A percentile compares a stretch with the other conserved stretches of the same genome.
Evolutionary conservation across 2,797 vertebrate genomes (phyloP).

Genomic region (Denticeps clupeoides): DNA sequence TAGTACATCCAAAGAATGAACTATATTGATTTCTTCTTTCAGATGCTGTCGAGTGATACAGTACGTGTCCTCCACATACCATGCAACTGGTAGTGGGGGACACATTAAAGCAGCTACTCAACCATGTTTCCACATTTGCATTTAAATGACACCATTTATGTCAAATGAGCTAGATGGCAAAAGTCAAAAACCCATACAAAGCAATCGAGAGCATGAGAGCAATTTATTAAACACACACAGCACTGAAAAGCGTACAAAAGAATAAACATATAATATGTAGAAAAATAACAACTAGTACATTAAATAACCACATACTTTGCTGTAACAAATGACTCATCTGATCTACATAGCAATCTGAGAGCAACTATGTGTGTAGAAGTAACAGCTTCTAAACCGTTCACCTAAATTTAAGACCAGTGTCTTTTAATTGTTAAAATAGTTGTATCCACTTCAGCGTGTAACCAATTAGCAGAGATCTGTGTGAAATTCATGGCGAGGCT

Average conservation of each 20-base stretch:
- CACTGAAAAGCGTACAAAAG: slow-evolving; percentile 40
- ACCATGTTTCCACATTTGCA: too few relatives aligned
- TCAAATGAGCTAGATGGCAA: neutral
- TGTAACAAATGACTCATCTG: slow-evolving; percentile 28
- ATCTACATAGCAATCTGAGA: slow-evolving; percentile 11
- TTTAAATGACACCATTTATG: neutral
- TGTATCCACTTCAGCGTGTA: neutral
- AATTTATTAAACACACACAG: slow-evolving; percentile 36
- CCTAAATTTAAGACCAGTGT: neutral
- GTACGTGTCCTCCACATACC: too few relatives aligned
- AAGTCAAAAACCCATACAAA: neutral
- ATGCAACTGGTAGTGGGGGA: too few relatives aligned
- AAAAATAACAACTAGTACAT: slow-evolving; percentile 27
- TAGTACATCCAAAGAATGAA: too few relatives aligned
- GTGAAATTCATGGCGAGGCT: too few relatives aligned
- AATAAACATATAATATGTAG: slow-evolving; percentile 26
- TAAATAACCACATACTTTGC: slow-evolving; percentile 43
- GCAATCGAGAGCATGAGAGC: slow-evolving; percentile 12
- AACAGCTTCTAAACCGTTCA: slow-evolving; percentile 45
- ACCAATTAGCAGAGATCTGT: too few relatives aligned
- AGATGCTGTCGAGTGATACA: too few relatives aligned
- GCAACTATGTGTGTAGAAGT: slow-evolving; percentile 29
- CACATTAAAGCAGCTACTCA: too few relatives aligned
- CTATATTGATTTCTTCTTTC: too few relatives aligned
- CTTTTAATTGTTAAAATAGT: neutral